phyloP scores from a whole-genome alignment of 2,113 vertebrate species.

The Xiphophorus maculatus region DNA sequence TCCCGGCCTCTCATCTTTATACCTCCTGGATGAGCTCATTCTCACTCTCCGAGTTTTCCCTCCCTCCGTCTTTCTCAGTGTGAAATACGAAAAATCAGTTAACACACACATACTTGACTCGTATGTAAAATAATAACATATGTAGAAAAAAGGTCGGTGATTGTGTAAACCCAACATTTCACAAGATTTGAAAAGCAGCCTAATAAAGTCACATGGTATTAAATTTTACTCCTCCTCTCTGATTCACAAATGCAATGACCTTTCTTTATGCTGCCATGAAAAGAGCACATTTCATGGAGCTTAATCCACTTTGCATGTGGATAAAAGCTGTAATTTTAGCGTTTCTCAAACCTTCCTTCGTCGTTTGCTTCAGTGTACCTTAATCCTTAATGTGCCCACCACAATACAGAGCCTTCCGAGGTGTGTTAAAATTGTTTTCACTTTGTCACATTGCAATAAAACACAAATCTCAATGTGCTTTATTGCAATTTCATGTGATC shows the following conservation, averaged over 20 bases:
- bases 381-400: slow-evolving; percentile 15
- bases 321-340: slow-evolving; percentile 56
- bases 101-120: slow-evolving; percentile 9
- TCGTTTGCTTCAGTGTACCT: slow-evolving; percentile 46
- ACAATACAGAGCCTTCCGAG: slow-evolving; percentile 19
- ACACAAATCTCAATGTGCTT: neutral
- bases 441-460: neutral
- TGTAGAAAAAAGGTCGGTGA: slow-evolving; percentile 43
- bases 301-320: slow-evolving; percentile 46
- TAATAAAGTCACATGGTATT: slow-evolving; percentile 25
- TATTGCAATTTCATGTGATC: neutral
- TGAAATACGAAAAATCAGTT: slow-evolving; percentile 4
- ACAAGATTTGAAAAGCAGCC: slow-evolving; percentile 13
- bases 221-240: slow-evolving; percentile 26
- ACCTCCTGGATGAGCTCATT: slow-evolving; percentile 54
- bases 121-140: slow-evolving; percentile 50
- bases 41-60: slow-evolving; percentile 6
- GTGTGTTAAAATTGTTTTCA: slow-evolving; percentile 10
- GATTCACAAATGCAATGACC: slow-evolving; percentile 44
- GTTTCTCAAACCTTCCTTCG: slow-evolving; percentile 39
- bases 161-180: slow-evolving; percentile 34
- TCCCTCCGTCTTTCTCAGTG: slow-evolving; percentile 10
- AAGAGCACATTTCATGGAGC: slow-evolving; percentile 44
- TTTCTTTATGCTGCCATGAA: slow-evolving; percentile 47
- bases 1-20: slow-evolving; percentile 54